A percentile compares a stretch with the other conserved stretches of the same genome.
These are phyloP conservation scores for Oedothorax gibbosus DNA, from an alignment of 1,140 invertebrate genomes.

Conservation along the genomic window DNA sequence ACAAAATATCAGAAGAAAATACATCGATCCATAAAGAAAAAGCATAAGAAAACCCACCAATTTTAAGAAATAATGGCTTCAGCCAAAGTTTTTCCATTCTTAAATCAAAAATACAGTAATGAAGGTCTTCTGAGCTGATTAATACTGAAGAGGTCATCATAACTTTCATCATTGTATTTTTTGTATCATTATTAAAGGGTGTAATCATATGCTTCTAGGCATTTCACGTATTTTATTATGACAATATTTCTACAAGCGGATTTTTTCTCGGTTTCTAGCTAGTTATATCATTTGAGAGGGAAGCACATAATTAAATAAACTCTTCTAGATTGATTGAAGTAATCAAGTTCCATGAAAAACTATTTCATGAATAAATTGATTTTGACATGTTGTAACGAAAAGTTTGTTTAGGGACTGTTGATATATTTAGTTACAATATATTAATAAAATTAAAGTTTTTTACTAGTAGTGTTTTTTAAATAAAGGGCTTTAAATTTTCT, in stretches of 20 bases:
- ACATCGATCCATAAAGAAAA: neutral
- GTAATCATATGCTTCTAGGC: constrained; percentile 9
- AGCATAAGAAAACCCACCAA: neutral
- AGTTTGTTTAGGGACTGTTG: too few species aligned
- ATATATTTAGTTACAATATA: too few species aligned
- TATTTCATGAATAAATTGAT: too few species aligned
- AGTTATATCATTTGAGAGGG: constrained; percentile 10
- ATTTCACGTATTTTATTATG: constrained; percentile 22
- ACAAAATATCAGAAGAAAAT: constrained; percentile 1
- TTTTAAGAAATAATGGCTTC: constrained; percentile 10
- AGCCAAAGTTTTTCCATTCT: neutral
- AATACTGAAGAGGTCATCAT: constrained; percentile 17
- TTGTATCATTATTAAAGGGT: constrained; percentile 10
- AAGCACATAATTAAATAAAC: constrained; percentile 6
- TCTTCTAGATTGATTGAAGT: constrained; percentile 3
- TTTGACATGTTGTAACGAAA: too few species aligned
- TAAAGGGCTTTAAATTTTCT: too few species aligned
- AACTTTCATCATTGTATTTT: constrained; percentile 17
- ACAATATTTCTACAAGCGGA: neutral
- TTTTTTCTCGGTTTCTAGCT: neutral
- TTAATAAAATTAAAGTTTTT: too few species aligned
- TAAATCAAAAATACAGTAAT: constrained; percentile 27
- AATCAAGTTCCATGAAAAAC: too few species aligned
- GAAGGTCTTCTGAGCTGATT: constrained; percentile 39
- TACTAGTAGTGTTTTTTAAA: too few species aligned